Conservation (phyloP, 2,888 invertebrate species). For the Cephonodes hylas region DNA sequence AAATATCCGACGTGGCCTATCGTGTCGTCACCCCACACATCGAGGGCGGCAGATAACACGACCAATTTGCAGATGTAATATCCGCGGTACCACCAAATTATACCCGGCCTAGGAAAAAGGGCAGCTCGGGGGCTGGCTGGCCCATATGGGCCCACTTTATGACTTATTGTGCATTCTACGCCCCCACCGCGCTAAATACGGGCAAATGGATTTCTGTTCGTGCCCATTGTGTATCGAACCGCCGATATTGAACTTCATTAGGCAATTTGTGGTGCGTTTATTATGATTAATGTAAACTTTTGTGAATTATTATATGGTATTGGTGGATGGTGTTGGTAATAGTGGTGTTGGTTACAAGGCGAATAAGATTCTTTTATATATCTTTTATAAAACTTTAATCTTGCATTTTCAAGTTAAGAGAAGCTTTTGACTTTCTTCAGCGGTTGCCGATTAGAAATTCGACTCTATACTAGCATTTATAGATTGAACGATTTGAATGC, state of each 20-base stretch:
- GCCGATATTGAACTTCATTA: neutral
- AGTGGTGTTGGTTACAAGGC: no score
- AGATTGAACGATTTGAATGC: no score
- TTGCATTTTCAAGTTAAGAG: no score
- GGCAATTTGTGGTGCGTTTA: neutral
- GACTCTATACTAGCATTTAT: no score
- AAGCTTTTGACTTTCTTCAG: no score
- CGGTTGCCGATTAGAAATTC: no score
- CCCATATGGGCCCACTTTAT: slow-evolving; percentile 54
- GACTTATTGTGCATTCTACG: slow-evolving; percentile 40
- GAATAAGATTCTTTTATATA: no score
- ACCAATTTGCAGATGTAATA: slow-evolving; percentile 77
- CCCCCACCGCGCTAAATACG: slow-evolving; percentile 39
- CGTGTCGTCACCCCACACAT: slow-evolving; percentile 39
- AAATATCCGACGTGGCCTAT: neutral
- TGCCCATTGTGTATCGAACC: slow-evolving; percentile 2
- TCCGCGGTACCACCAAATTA: slow-evolving; percentile 56
- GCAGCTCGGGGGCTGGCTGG: slow-evolving; percentile 39
- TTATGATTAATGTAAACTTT: neutral
- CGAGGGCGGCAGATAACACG: slow-evolving; percentile 59
- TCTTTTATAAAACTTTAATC: no score
- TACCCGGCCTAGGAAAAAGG: slow-evolving; percentile 41
- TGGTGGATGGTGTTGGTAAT: no score
- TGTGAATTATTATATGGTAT: no score
- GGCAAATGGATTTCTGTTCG: slow-evolving; percentile 31